These are phyloP conservation scores for Trypoxylus dichotomus DNA, from an alignment of 1,140 invertebrate genomes.

Conservation along the genomic window DNA sequence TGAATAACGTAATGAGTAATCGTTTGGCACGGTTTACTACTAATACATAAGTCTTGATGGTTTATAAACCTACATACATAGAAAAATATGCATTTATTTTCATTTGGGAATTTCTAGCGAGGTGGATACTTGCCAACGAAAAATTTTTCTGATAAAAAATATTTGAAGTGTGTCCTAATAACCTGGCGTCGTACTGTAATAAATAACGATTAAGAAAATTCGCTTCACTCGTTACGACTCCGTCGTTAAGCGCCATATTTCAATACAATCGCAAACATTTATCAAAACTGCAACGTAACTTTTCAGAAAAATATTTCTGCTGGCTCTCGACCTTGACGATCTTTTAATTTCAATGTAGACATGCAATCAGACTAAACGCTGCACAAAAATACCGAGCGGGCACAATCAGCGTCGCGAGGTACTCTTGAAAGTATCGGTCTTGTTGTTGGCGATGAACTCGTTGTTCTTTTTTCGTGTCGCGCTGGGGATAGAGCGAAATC, in stretches of 20 bases:
- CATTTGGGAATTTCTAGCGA: not conserved
- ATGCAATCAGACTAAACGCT: constrained; percentile 2
- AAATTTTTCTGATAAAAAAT: not conserved
- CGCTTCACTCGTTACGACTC: not conserved
- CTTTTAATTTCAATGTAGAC: not conserved
- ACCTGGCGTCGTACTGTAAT: not conserved
- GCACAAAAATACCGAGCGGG: not conserved
- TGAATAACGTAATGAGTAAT: not conserved
- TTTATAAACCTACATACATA: not conserved
- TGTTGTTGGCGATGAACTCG: not conserved
- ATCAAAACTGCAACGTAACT: not conserved
- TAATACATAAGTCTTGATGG: not conserved
- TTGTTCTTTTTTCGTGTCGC: not conserved
- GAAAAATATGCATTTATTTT: constrained; percentile 7
- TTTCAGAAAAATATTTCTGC: not conserved
- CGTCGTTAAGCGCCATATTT: not conserved
- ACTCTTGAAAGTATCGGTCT: not conserved
- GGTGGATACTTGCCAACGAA: not conserved
- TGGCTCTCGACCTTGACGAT: not conserved
- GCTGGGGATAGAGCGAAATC: not conserved
- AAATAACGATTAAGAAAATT: not conserved
- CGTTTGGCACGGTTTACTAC: not conserved
- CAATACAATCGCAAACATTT: not conserved
- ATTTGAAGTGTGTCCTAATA: not conserved
- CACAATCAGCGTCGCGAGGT: not conserved